Evolutionary conservation across 2,888 invertebrate genomes (phyloP).

Genomic region (Dusona sp.): DNA sequence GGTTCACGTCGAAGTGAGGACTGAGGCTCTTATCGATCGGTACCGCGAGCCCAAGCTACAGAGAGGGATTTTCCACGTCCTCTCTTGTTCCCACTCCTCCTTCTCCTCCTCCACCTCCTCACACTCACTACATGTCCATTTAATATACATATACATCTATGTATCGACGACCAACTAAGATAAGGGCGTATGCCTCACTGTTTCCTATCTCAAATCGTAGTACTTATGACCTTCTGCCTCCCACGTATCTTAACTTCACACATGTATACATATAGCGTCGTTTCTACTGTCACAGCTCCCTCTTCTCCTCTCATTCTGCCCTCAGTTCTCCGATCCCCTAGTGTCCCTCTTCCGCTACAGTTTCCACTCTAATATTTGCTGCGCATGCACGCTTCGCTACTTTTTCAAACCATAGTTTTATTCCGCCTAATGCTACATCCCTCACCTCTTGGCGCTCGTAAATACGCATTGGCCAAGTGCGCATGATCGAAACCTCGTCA

Average conservation of each 20-base stretch:
- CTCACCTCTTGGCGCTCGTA: neutral
- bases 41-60: slow-evolving; percentile 71
- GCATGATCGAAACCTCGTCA: neutral
- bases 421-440: neutral
- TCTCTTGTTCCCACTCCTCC: slow-evolving; percentile 51
- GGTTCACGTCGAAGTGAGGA: slow-evolving; percentile 86
- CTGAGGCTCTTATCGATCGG: slow-evolving; percentile 86
- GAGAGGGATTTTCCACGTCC: slow-evolving; percentile 74
- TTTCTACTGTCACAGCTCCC: neutral
- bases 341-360: neutral
- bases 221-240: neutral
- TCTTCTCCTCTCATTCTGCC: neutral
- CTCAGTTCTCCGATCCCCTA: neutral
- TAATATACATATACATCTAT: neutral
- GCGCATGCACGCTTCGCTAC: slow-evolving; percentile 43
- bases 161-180: neutral
- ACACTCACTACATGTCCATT: neutral
- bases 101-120: neutral
- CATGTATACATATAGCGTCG: slow-evolving; percentile 5
- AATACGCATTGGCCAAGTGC: slow-evolving; percentile 2
- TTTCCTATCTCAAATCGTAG: neutral
- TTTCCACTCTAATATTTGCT: slow-evolving; percentile 19
- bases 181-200: slow-evolving; percentile 1
- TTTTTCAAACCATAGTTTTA: slow-evolving; percentile 1
- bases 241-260: neutral